Evolutionary conservation across 1,140 invertebrate genomes (phyloP).

Genomic region (Heliconius himera): DNA sequence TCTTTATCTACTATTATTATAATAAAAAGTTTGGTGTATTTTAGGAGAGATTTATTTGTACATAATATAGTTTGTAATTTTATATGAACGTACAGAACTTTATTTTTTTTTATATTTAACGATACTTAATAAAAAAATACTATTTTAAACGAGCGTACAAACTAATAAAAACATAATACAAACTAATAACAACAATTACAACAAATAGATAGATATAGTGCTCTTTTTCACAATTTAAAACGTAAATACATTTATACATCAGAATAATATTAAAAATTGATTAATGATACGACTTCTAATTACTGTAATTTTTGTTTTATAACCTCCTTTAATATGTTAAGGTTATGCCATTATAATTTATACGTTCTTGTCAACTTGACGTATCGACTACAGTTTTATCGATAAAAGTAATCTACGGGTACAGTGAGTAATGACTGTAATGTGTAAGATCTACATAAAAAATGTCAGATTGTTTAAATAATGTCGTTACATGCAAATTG

Average conservation of each 20-base stretch:
- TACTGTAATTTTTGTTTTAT: constrained; percentile 30
- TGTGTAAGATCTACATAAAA: constrained; percentile 23
- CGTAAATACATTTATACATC: not conserved
- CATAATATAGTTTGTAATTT: too few relatives aligned
- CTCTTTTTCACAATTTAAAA: not conserved
- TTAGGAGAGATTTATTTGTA: too few relatives aligned
- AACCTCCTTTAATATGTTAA: constrained; percentile 24
- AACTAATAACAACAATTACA: too few relatives aligned
- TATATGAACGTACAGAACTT: too few relatives aligned
- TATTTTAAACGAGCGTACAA: too few relatives aligned
- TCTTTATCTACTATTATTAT: too few relatives aligned
- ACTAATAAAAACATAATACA: too few relatives aligned
- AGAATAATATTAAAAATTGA: constrained; percentile 16
- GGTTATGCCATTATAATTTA: constrained; percentile 30
- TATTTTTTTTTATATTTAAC: too few relatives aligned
- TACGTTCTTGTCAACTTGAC: constrained; percentile 38
- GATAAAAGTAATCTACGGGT: constrained; percentile 45
- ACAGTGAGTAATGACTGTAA: constrained; percentile 50
- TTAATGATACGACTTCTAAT: constrained; percentile 26
- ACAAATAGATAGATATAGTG: too few relatives aligned
- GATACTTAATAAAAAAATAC: too few relatives aligned
- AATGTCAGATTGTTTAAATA: constrained; percentile 22
- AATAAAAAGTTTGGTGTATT: too few relatives aligned
- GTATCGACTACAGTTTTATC: constrained; percentile 52
- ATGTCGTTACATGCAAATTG: constrained; percentile 10